Percentiles rank a stretch among this genome's conserved stretches.
These are phyloP conservation scores for Notothenia coriiceps DNA, from an alignment of 2,113 vertebrate species.

Conservation along the genomic window DNA sequence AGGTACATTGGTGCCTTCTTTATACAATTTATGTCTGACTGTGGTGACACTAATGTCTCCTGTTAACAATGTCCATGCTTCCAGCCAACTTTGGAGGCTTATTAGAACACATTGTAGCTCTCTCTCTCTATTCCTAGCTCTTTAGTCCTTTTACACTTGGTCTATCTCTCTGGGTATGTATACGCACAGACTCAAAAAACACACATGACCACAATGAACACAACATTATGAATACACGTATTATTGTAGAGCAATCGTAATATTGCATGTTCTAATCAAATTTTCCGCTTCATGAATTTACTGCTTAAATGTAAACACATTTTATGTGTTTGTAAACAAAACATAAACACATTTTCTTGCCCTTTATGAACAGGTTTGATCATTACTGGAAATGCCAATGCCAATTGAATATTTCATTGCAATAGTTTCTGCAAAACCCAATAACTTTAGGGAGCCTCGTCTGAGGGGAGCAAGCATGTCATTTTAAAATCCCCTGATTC, in stretches of 20 bases:
- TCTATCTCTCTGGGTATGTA: neutral
- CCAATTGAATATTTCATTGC: neutral
- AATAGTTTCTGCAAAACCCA: neutral
- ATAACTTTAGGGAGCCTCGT: too few relatives aligned
- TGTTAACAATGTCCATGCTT: conserved; percentile 53
- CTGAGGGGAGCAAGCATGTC: neutral
- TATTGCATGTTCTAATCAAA: neutral
- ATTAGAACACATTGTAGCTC: conserved; percentile 14
- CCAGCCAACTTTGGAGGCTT: conserved; percentile 12
- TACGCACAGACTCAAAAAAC: neutral
- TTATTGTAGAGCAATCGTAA: neutral
- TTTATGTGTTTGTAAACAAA: neutral
- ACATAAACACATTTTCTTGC: neutral
- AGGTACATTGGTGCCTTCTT: conserved; percentile 61
- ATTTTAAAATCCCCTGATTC: neutral
- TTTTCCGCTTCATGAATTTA: neutral
- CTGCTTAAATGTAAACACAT: neutral
- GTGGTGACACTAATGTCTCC: conserved; percentile 61
- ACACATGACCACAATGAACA: neutral
- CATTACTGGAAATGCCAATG: neutral
- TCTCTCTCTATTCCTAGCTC: neutral
- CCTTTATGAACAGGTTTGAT: neutral
- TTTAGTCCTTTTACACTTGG: neutral
- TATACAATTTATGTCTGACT: conserved; percentile 50
- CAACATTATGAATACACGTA: neutral